Evolutionary conservation across 2,888 invertebrate genomes (phyloP).

Genomic region (Drosophila prolongata): DNA sequence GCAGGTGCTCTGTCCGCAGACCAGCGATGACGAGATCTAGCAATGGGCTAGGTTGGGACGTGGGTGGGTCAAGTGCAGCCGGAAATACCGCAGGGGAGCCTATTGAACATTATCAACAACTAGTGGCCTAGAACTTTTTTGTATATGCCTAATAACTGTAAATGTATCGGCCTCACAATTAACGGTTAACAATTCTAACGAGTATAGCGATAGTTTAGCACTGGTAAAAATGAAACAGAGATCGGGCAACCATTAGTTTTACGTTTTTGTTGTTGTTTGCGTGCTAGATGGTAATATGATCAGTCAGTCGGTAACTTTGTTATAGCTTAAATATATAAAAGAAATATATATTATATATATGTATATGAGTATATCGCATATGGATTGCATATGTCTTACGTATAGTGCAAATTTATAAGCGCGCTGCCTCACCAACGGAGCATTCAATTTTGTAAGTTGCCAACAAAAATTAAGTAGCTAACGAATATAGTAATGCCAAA

Average conservation of each 20-base stretch:
- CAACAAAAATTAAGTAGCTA: conserved; percentile 11
- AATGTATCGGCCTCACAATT: conserved; percentile 29
- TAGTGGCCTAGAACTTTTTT: conserved; percentile 61
- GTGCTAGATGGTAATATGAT: conserved; percentile 22
- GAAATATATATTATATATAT: conserved; percentile 23
- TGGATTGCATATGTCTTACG: conserved; percentile 22
- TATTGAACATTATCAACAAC: conserved; percentile 36
- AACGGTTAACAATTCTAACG: conserved; percentile 27
- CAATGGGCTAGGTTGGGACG: not conserved
- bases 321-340: conserved; percentile 58
- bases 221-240: not conserved
- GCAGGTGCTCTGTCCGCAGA: conserved; percentile 88
- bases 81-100: conserved; percentile 24
- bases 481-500: conserved; percentile 4
- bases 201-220: conserved; percentile 16
- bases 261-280: conserved; percentile 62
- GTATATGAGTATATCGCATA: conserved; percentile 12
- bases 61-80: not conserved
- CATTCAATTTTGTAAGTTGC: conserved; percentile 23
- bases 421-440: conserved; percentile 7
- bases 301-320: conserved; percentile 46
- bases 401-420: conserved; percentile 46
- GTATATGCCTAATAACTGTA: conserved; percentile 38
- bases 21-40: conserved; percentile 87
- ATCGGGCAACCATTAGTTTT: conserved; percentile 31